These are phyloP conservation scores for Alauda arvensis DNA, from an alignment of 2,797 vertebrate genomes.

Conservation along the genomic window DNA sequence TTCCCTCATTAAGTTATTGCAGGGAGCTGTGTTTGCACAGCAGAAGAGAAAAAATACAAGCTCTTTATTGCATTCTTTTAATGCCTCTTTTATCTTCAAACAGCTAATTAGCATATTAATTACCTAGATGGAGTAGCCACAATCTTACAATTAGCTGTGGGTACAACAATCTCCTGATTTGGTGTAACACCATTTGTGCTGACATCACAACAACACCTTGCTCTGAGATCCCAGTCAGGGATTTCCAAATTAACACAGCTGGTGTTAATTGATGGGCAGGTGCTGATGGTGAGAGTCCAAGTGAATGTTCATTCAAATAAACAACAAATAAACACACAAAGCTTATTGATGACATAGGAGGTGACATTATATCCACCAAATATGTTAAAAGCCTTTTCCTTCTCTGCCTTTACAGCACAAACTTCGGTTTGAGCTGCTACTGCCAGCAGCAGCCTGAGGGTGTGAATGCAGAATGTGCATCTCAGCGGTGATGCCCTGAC, in stretches of 20 bases:
- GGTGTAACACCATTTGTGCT: background rate
- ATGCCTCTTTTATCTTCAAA: slow-evolving; percentile 35
- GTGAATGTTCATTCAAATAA: too few relatives aligned
- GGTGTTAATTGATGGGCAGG: background rate
- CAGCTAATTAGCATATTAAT: slow-evolving; percentile 49
- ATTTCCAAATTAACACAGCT: background rate
- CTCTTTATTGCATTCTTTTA: slow-evolving; percentile 19
- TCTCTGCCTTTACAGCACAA: background rate
- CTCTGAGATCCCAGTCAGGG: background rate
- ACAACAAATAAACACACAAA: background rate
- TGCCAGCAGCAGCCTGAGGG: background rate
- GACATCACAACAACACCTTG: background rate
- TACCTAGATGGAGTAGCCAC: background rate
- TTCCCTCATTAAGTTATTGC: slow-evolving; percentile 39
- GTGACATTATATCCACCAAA: background rate
- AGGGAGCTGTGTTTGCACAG: slow-evolving; percentile 31
- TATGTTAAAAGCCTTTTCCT: background rate
- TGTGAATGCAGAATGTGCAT: rapidly evolving
- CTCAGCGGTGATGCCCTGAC: background rate
- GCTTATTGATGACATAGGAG: background rate
- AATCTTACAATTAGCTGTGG: background rate
- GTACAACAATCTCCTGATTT: background rate
- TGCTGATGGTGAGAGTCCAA: background rate
- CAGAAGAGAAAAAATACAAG: slow-evolving; percentile 35
- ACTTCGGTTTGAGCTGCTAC: background rate